Conservation (phyloP, 1,140 invertebrate genomes). For the Adelges cooleyi region DNA sequence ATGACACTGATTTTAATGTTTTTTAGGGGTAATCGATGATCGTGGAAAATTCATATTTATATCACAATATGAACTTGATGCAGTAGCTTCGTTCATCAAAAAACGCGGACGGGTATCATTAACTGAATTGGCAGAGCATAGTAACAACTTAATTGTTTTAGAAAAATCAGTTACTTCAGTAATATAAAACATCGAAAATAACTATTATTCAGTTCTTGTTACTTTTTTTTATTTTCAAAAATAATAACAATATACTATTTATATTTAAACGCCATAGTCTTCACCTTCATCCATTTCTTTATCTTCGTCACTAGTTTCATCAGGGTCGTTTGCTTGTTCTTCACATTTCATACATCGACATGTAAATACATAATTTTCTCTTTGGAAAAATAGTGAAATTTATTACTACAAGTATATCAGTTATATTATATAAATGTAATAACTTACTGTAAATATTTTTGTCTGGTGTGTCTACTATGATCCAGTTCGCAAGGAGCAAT, state of each 20-base stretch:
- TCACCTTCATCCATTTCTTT: slow-evolving; percentile 45
- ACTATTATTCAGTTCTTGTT: neutral
- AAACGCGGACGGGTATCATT: slow-evolving; percentile 92
- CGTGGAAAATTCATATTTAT: slow-evolving; percentile 99
- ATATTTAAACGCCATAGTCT: slow-evolving; percentile 40
- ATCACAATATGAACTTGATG: slow-evolving; percentile 75
- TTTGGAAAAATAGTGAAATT: slow-evolving; percentile 38
- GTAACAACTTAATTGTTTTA: slow-evolving; percentile 85
- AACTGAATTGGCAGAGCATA: slow-evolving; percentile 82
- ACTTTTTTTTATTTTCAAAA: neutral
- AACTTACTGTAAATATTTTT: slow-evolving; percentile 54
- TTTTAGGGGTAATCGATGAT: slow-evolving; percentile 91
- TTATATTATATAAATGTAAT: neutral
- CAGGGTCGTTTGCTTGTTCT: slow-evolving; percentile 57
- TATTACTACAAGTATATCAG: neutral
- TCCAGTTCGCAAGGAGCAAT: slow-evolving; percentile 70
- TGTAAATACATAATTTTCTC: slow-evolving; percentile 77
- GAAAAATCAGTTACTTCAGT: slow-evolving; percentile 32
- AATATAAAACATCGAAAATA: neutral
- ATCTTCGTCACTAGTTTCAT: slow-evolving; percentile 62
- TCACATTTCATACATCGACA: slow-evolving; percentile 73
- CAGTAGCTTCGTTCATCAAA: slow-evolving; percentile 90
- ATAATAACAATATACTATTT: neutral
- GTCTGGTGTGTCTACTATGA: slow-evolving; percentile 71
- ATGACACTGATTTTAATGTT: too few relatives aligned